Evolutionary conservation across 2,113 vertebrate genomes (phyloP).

Genomic region (Dermatemys mawii): DNA sequence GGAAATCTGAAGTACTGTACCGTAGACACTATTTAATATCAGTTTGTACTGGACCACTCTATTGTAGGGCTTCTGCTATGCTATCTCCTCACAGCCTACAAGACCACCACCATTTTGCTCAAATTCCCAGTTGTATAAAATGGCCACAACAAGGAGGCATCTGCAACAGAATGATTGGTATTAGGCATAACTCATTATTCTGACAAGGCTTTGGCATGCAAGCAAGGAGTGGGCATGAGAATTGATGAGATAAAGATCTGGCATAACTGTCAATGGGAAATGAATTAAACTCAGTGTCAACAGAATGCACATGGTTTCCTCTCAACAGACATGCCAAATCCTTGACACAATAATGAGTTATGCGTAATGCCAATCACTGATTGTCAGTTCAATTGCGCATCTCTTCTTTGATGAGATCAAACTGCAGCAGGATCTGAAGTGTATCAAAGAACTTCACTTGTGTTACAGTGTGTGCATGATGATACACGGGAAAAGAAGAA

Average conservation of each 20-base stretch:
- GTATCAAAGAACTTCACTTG: neutral
- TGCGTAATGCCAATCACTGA: conserved; percentile 42
- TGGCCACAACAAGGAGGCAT: conserved; percentile 43
- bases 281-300: conserved; percentile 56
- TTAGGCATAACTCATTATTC: conserved; percentile 56
- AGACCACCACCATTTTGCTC: conserved; percentile 7
- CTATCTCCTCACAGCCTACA: accelerated
- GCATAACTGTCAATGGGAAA: conserved; percentile 22
- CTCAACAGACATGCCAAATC: conserved; percentile 54
- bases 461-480: neutral
- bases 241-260: conserved; percentile 57
- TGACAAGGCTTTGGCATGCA: conserved; percentile 64
- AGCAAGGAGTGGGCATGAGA: conserved; percentile 12
- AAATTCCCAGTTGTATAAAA: conserved; percentile 36
- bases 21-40: neutral
- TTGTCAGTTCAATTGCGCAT: conserved; percentile 55
- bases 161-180: conserved; percentile 57
- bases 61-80: accelerated
- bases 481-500: neutral
- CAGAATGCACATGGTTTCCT: conserved; percentile 46
- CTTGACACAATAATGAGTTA: conserved; percentile 59
- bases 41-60: neutral
- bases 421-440: neutral
- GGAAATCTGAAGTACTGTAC: neutral
- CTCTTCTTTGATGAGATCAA: conserved; percentile 45